These are phyloP conservation scores for Ethmia dodecea DNA, from an alignment of 2,888 invertebrate genomes.

Conservation along the genomic window DNA sequence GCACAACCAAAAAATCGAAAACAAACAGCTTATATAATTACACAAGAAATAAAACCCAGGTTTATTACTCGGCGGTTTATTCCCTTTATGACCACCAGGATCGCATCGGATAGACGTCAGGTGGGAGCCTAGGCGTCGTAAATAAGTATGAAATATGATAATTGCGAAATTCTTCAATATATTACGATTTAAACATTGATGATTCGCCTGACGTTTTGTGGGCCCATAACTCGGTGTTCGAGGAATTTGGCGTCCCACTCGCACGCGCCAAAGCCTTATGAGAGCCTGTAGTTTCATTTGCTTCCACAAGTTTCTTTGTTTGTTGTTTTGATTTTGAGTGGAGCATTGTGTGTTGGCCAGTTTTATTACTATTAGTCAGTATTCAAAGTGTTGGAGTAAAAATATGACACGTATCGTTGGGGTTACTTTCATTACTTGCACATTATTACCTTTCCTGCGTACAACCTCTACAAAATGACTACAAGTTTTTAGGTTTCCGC, in stretches of 20 bases:
- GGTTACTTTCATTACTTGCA: too few species aligned
- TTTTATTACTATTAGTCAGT: too few species aligned
- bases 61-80: slow-evolving; percentile 60
- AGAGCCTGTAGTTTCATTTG: slow-evolving; percentile 32
- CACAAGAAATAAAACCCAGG: slow-evolving; percentile 59
- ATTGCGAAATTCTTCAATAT: slow-evolving; percentile 77
- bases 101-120: slow-evolving; percentile 65
- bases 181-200: slow-evolving; percentile 76
- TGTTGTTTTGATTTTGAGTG: too few species aligned
- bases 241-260: slow-evolving; percentile 34
- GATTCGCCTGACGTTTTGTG: slow-evolving; percentile 73
- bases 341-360: too few species aligned
- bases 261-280: slow-evolving; percentile 29
- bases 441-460: too few species aligned
- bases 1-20: slow-evolving; percentile 35
- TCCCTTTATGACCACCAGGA: slow-evolving; percentile 64
- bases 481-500: too few species aligned
- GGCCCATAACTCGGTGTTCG: slow-evolving; percentile 67
- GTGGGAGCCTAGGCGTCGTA: slow-evolving; percentile 71
- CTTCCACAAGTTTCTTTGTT: slow-evolving; percentile 33
- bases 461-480: too few species aligned
- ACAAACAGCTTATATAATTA: slow-evolving; percentile 62
- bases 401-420: too few species aligned
- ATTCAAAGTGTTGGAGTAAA: too few species aligned
- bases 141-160: slow-evolving; percentile 77